Percentiles rank a stretch among this genome's conserved stretches.
Evolutionary conservation across 2,888 invertebrate genomes (phyloP).

Genomic region (Heliconius erato): DNA sequence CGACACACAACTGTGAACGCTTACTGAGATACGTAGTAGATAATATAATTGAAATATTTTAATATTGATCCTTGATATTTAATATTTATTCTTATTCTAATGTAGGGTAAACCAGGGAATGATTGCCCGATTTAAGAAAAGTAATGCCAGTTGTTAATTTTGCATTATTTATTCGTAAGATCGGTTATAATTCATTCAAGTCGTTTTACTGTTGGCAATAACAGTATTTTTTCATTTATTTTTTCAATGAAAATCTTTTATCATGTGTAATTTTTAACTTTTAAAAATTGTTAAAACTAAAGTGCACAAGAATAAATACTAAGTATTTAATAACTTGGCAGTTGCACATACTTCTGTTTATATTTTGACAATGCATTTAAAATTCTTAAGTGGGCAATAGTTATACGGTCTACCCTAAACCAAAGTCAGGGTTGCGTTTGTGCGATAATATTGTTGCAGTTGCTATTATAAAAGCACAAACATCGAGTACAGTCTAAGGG

Average conservation of each 20-base stretch:
- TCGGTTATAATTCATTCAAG: neutral
- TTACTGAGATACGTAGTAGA: constrained; percentile 3
- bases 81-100: constrained; percentile 11
- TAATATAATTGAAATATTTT: constrained; percentile 17
- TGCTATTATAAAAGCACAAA: neutral
- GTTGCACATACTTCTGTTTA: neutral
- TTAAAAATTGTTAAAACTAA: no score
- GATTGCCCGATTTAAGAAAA: neutral
- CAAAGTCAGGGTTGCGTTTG: constrained; percentile 12
- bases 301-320: no score
- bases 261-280: no score
- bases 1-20: constrained; percentile 8
- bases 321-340: no score
- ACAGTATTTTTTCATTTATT: no score
- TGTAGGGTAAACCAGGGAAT: neutral
- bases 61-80: constrained; percentile 21
- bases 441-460: neutral
- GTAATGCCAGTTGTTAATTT: neutral
- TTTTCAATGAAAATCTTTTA: no score
- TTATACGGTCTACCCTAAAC: neutral
- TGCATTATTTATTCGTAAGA: neutral
- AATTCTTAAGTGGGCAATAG: neutral
- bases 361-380: neutral
- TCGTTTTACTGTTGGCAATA: no score
- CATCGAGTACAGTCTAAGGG: neutral